Base-by-base conservation (phyloP, 2,113 vertebrate genomes). In the Meles meles region DNA sequence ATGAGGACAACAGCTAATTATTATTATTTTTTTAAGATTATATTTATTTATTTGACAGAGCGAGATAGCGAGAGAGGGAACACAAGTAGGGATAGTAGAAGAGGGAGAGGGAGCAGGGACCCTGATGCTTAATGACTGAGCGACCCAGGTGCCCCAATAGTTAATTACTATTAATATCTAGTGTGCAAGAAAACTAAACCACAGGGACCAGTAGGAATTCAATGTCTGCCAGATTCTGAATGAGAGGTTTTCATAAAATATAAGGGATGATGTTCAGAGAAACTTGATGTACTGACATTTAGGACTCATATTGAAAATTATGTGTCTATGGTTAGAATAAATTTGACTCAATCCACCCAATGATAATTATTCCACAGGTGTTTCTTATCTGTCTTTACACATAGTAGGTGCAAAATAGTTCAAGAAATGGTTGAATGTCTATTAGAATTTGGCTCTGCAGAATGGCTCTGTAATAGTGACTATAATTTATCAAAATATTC, bases 401-500 rank as follows among this genome's bases (percentile, higher is more conserved):
- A 65, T 55, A 86, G 39, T 71, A 85, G 42, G 25, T 63, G 6
- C 57, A 90, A 92, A 87, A 90, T 61, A 92, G 76, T 86, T 92
- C 29, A 74, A 88, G 85, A 93, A 93, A 20, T 96, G 20, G 7
- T 87, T 94, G 39, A 79, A 69, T 88, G 90, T 55, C 3, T 69
- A 69, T 71, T 77, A 59, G 49, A 87, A 59, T 49, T 81, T 49
- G 4, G 6, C 18, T 90, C 25, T 67, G 23, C 3, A 1, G 31
- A 83, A 76, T 84, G 29, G 55, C 23, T 93, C 47, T 84, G 18
- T 34, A 55, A 49, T 55, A 84, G 25, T 15, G n/a, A 69, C 31
- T 72, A 13, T 86, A 90, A 72, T 89, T 88, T 83, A 96, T 82
- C 57, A 88, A 79, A 88, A 93, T 74, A 59, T 42, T 94, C n/a